phyloP scores from a whole-genome alignment of 2,797 vertebrate species.

The Sebastiscus albofasciatus region DNA sequence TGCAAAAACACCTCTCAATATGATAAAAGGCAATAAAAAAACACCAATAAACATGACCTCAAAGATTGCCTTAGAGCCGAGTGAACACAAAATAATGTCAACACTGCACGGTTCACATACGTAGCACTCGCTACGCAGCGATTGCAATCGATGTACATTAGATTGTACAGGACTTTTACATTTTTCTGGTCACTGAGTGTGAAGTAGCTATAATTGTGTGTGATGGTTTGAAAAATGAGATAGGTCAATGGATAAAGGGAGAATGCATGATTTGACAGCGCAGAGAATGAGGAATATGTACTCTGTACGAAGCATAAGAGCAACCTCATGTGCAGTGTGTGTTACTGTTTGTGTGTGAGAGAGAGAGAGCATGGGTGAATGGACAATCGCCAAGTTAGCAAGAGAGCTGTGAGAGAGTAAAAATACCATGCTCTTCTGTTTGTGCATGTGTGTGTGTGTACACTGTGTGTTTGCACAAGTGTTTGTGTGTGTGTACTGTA shows the following conservation, averaged over 20 bases:
- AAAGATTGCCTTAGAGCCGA: background rate
- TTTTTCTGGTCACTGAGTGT: constrained; percentile 37
- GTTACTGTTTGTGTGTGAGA: background rate
- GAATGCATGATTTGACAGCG: constrained; percentile 27
- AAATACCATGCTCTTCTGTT: constrained; percentile 1
- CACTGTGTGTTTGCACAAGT: constrained; percentile 8
- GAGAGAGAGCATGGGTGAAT: constrained; percentile 30
- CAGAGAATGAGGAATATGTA: constrained; percentile 22
- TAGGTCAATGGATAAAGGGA: constrained; percentile 18
- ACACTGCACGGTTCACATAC: background rate
- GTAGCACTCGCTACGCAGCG: background rate
- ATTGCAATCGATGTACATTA: background rate
- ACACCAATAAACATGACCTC: background rate
- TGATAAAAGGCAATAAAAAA: background rate
- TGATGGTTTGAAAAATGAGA: constrained; percentile 39
- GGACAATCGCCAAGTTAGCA: constrained; percentile 21
- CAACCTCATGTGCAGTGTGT: constrained; percentile 19
- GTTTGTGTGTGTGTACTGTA: constrained; percentile 21
- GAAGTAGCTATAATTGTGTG: constrained; percentile 44
- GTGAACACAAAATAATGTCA: background rate
- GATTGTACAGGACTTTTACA: background rate
- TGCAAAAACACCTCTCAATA: background rate
- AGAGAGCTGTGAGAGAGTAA: constrained; percentile 22
- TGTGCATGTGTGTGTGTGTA: background rate
- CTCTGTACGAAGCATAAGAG: constrained; percentile 31